These are phyloP conservation scores for Plagodis pulveraria DNA, from an alignment of 2,888 invertebrate species.

Conservation along the genomic window DNA sequence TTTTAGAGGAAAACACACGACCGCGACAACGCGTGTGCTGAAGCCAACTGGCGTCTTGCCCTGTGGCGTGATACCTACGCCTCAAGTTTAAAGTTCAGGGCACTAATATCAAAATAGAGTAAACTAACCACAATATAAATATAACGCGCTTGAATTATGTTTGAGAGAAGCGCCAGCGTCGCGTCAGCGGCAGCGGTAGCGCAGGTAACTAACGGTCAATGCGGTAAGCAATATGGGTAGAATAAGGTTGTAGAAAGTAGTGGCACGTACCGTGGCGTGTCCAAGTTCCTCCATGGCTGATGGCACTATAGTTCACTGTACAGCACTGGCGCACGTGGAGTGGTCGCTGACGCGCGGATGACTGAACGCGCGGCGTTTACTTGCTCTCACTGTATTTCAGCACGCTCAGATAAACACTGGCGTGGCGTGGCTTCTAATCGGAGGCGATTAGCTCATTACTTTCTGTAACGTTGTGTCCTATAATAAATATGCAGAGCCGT, in stretches of 20 bases:
- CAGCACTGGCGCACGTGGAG: constrained; percentile 49
- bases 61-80: constrained; percentile 60
- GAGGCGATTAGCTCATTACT: constrained; percentile 47
- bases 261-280: constrained; percentile 56
- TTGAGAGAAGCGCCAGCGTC: constrained; percentile 9
- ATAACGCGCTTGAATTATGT: constrained; percentile 42
- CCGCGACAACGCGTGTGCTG: constrained; percentile 62
- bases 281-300: constrained; percentile 49
- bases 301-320: constrained; percentile 23
- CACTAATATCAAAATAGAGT: constrained; percentile 52
- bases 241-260: constrained; percentile 36
- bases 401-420: constrained; percentile 64
- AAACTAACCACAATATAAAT: constrained; percentile 47
- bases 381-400: constrained; percentile 54
- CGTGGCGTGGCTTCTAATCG: constrained; percentile 53
- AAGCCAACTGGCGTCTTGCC: constrained; percentile 82
- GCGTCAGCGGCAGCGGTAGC: constrained; percentile 9
- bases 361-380: constrained; percentile 54
- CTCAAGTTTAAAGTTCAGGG: constrained; percentile 77
- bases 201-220: constrained; percentile 22
- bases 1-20: constrained; percentile 55
- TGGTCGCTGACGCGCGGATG: constrained; percentile 51
- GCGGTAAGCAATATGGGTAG: constrained; percentile 11
- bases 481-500: constrained; percentile 33
- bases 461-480: constrained; percentile 35